Conservation (phyloP, 2,797 vertebrate genomes). For the Gymnocypris eckloni region DNA sequence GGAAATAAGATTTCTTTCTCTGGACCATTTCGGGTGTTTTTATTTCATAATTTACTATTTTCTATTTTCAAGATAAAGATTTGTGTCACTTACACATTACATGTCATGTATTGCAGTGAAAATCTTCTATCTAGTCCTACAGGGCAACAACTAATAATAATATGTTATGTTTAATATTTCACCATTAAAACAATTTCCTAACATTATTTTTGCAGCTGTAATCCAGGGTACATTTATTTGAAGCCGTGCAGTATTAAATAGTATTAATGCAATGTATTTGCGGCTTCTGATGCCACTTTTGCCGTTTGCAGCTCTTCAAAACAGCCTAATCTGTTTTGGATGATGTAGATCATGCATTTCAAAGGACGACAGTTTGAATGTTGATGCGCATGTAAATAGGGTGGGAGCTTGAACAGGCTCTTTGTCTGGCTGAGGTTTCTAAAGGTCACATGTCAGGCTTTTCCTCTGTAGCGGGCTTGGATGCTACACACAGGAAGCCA, state of each 20-base stretch:
- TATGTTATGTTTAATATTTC: neutral
- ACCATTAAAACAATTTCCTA: neutral
- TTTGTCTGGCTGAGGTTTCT: conserved; percentile 76
- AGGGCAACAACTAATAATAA: neutral
- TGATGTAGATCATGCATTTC: conserved; percentile 62
- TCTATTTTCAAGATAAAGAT: too few relatives aligned
- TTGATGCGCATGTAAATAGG: conserved; percentile 76
- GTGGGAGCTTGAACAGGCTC: conserved; percentile 71
- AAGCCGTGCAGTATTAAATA: neutral
- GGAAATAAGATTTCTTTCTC: conserved; percentile 35
- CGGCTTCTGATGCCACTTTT: neutral
- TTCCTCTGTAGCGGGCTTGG: conserved; percentile 59
- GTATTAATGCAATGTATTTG: neutral
- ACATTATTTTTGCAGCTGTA: neutral
- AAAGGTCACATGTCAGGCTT: conserved; percentile 68
- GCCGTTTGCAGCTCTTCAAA: neutral
- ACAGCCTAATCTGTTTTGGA: conserved; percentile 49
- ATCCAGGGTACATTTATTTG: too few relatives aligned
- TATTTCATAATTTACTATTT: too few relatives aligned
- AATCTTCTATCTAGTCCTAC: neutral
- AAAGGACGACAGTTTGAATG: conserved; percentile 60
- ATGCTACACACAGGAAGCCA: conserved; percentile 69
- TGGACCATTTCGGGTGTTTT: neutral
- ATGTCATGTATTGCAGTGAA: too few relatives aligned
- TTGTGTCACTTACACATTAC: too few relatives aligned